Conservation (phyloP, 2,888 invertebrate species). For the Agrotis clavis region DNA sequence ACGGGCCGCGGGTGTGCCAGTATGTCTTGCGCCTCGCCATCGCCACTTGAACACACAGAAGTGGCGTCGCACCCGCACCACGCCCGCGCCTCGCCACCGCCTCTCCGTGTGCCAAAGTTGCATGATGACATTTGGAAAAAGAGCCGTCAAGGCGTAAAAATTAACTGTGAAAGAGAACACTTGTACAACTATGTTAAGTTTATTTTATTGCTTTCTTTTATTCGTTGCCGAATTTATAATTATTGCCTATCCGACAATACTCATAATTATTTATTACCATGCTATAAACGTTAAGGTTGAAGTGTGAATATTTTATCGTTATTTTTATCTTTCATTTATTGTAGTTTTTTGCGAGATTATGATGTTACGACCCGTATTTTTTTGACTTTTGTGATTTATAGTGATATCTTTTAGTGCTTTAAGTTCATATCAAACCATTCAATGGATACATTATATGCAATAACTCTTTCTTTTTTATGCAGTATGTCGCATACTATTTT, state of each 20-base stretch:
- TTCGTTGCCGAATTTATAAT: conserved; percentile 19
- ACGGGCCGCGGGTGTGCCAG: no score
- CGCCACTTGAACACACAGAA: no score
- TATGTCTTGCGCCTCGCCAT: no score
- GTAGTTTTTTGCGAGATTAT: conserved; percentile 36
- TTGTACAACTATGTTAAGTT: conserved; percentile 4
- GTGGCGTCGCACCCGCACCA: no score
- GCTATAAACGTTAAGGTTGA: conserved; percentile 16
- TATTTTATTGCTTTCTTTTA: conserved; percentile 6
- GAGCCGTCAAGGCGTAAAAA: background rate
- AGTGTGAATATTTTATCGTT: conserved; percentile 43
- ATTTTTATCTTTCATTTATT: conserved; percentile 21
- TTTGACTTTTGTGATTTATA: conserved; percentile 26
- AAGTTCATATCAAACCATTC: conserved; percentile 25
- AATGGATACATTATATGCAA: conserved; percentile 3
- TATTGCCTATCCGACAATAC: conserved; percentile 10
- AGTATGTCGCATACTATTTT: no score
- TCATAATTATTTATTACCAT: conserved; percentile 41
- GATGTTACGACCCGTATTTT: conserved; percentile 16
- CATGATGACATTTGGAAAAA: no score
- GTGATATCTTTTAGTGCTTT: conserved; percentile 48
- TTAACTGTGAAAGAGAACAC: background rate
- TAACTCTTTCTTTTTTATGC: conserved; percentile 1
- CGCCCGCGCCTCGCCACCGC: no score
- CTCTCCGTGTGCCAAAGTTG: background rate